A percentile compares a stretch with the other conserved stretches of the same genome.
phyloP scores from a whole-genome alignment of 2,888 invertebrate species.

The Pyrrhia umbra region DNA sequence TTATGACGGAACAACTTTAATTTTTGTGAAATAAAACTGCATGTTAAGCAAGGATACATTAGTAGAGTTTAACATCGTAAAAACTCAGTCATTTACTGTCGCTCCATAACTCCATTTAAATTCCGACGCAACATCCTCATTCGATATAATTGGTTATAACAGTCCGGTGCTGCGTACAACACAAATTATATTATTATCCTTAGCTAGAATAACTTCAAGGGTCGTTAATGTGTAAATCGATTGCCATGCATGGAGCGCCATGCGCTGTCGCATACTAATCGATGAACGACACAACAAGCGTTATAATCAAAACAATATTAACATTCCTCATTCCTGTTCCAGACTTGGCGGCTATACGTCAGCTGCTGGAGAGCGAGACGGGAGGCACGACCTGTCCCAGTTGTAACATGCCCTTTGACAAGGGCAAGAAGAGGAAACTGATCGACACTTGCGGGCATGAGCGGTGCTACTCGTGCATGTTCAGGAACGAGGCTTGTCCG shows the following conservation, averaged over 20 bases:
- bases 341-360: conserved; percentile 96
- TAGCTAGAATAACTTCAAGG: conserved; percentile 73
- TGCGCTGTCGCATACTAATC: conserved; percentile 63
- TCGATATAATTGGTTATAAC: conserved; percentile 74
- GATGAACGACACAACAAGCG: conserved; percentile 48
- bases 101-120: conserved; percentile 68
- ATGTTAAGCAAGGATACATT: conserved; percentile 43
- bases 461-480: conserved; percentile 98
- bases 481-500: conserved; percentile 97
- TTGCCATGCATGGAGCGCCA: conserved; percentile 72
- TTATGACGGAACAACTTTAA: conserved; percentile 52
- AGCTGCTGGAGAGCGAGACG: conserved; percentile 94
- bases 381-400: conserved; percentile 94
- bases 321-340: conserved; percentile 80
- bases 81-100: conserved; percentile 55
- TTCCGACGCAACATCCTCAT: conserved; percentile 70
- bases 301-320: conserved; percentile 60
- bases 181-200: conserved; percentile 74
- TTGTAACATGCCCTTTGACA: conserved; percentile 98
- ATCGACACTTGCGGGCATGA: conserved; percentile 99
- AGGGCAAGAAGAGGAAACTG: conserved; percentile 98
- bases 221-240: conserved; percentile 79
- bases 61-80: conserved; percentile 52
- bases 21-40: conserved; percentile 50
- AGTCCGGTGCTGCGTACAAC: conserved; percentile 59